phyloP scores from a whole-genome alignment of 1,140 invertebrate species.

The Bombus sibiricus region DNA sequence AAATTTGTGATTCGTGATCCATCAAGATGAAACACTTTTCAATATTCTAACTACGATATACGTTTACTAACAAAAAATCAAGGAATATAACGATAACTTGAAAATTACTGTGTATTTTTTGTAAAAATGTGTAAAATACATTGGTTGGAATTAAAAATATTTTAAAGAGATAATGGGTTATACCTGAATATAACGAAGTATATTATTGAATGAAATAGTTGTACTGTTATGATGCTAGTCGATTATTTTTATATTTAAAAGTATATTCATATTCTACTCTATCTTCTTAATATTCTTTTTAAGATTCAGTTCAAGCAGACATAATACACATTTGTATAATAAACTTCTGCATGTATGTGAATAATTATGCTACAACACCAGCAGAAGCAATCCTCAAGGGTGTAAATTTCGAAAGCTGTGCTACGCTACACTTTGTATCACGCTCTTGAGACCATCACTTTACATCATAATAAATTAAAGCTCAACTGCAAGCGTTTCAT shows the following conservation, averaged over 20 bases:
- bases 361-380: background rate
- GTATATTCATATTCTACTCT: too few relatives aligned
- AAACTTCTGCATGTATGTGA: background rate
- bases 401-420: background rate
- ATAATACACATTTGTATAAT: too few relatives aligned
- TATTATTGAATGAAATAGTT: background rate
- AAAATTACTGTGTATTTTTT: too few relatives aligned
- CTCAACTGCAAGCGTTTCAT: background rate
- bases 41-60: background rate
- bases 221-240: background rate
- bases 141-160: too few relatives aligned
- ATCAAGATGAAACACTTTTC: background rate
- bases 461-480: background rate
- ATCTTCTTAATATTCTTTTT: too few relatives aligned
- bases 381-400: background rate
- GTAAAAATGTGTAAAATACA: too few relatives aligned
- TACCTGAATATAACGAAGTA: too few relatives aligned
- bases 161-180: too few relatives aligned
- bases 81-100: too few relatives aligned
- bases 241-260: background rate
- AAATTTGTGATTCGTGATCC: background rate
- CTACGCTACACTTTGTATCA: background rate
- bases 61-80: too few relatives aligned
- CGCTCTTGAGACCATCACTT: background rate
- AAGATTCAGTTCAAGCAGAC: too few relatives aligned